A percentile compares a stretch with the other conserved stretches of the same genome.
Conservation (phyloP, 92 coral and sea anemone genomes). For the Virgularia gustaviana region DNA sequence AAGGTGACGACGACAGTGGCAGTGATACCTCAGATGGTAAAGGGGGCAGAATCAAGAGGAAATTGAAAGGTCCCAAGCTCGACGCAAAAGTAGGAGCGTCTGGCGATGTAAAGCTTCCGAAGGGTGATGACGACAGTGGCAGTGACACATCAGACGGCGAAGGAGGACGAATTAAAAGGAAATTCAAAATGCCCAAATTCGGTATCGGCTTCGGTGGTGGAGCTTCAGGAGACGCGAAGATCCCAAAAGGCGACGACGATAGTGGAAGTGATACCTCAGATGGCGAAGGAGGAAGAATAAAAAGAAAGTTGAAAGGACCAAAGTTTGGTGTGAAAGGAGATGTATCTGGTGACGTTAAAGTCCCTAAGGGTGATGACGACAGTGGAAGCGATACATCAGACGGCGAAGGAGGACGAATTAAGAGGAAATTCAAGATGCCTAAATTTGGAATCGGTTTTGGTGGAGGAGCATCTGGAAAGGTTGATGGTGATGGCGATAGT, state of each 20-base stretch:
- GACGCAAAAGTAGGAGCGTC: background rate
- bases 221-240: background rate
- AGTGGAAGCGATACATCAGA: constrained; percentile 37
- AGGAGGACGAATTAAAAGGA: constrained; percentile 24
- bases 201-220: background rate
- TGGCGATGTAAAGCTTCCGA: background rate
- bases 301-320: constrained; percentile 15
- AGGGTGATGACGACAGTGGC: constrained; percentile 10
- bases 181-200: constrained; percentile 15
- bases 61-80: constrained; percentile 1
- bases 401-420: constrained; percentile 29
- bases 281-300: constrained; percentile 35
- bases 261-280: constrained; percentile 26
- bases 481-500: constrained; percentile 8
- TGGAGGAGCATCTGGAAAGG: background rate
- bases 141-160: constrained; percentile 32
- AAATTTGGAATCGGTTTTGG: constrained; percentile 1
- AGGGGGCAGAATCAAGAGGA: constrained; percentile 13
- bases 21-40: constrained; percentile 20
- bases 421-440: constrained; percentile 2
- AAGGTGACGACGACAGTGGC: constrained; percentile 2
- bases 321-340: background rate
- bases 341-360: background rate
- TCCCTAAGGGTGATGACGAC: constrained; percentile 4
- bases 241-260: background rate